These are phyloP conservation scores for Calosoma granatense DNA, from an alignment of 1,140 invertebrate genomes.

Conservation along the genomic window DNA sequence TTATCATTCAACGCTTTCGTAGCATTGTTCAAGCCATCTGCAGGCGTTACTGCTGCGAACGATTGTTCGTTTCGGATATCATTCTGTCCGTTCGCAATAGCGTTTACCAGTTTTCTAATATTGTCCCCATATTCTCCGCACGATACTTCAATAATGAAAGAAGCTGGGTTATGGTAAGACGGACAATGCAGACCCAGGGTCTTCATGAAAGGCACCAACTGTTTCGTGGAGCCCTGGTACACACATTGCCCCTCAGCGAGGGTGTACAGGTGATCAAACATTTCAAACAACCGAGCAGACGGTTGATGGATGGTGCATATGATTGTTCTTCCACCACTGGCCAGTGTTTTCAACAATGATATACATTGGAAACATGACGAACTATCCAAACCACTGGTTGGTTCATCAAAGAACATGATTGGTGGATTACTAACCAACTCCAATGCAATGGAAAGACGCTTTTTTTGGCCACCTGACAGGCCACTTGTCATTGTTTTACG, in stretches of 20 bases:
- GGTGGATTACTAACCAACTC: conserved; percentile 93
- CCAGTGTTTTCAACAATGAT: conserved; percentile 74
- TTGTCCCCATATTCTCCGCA: conserved; percentile 92
- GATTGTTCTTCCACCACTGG: conserved; percentile 83
- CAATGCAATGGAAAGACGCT: conserved; percentile 90
- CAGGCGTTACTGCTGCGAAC: conserved; percentile 46
- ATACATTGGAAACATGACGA: conserved; percentile 93
- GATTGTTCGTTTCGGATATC: conserved; percentile 57
- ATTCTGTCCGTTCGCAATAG: conserved; percentile 70
- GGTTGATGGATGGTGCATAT: conserved; percentile 98
- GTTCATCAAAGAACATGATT: conserved; percentile 97
- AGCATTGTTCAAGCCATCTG: conserved; percentile 52
- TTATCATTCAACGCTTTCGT: conserved; percentile 30
- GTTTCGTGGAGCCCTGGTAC: conserved; percentile 77
- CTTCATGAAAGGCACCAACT: conserved; percentile 79
- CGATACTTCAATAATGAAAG: conserved; percentile 91
- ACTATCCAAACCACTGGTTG: conserved; percentile 90
- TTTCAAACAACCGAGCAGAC: conserved; percentile 89
- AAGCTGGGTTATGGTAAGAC: conserved; percentile 93
- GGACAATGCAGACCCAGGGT: conserved; percentile 79
- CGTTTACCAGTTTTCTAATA: conserved; percentile 69
- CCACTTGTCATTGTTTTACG: conserved; percentile 80
- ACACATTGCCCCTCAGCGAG: conserved; percentile 89
- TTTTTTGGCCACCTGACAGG: conserved; percentile 91
- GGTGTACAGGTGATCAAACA: conserved; percentile 94